Conservation (phyloP, 2,888 invertebrate genomes). For the Dastarcus helophoroides region DNA sequence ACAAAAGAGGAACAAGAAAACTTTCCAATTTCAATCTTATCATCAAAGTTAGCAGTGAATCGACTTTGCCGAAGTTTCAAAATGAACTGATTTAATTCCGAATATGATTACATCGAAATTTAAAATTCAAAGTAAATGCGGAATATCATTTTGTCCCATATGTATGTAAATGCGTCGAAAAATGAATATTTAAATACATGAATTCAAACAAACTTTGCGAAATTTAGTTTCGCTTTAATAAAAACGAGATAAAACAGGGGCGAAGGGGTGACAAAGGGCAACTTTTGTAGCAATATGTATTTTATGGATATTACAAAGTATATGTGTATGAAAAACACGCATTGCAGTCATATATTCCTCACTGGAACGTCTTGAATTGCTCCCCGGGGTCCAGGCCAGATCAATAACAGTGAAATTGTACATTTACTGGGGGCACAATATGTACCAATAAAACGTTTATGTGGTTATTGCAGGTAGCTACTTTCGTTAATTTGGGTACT, state of each 20-base stretch:
- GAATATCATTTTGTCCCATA: slow-evolving; percentile 38
- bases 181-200: slow-evolving; percentile 39
- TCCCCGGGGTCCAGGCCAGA: slow-evolving; percentile 27
- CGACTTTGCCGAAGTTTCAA: slow-evolving; percentile 28
- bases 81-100: slow-evolving; percentile 40
- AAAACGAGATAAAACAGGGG: slow-evolving; percentile 30
- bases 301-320: slow-evolving; percentile 34
- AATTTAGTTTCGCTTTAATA: slow-evolving; percentile 35
- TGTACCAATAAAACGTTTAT: slow-evolving; percentile 22
- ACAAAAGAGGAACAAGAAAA: slow-evolving; percentile 19
- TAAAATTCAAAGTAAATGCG: slow-evolving; percentile 40
- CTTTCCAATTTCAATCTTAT: slow-evolving; percentile 35
- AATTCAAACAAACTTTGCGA: slow-evolving; percentile 36
- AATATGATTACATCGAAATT: slow-evolving; percentile 39
- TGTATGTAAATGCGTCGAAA: slow-evolving; percentile 38
- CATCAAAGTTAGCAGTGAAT: slow-evolving; percentile 31
- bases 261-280: slow-evolving; percentile 25
- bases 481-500: slow-evolving; percentile 2
- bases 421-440: slow-evolving; percentile 21
- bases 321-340: slow-evolving; percentile 32
- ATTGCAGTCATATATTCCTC: slow-evolving; percentile 32
- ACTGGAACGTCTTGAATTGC: slow-evolving; percentile 29
- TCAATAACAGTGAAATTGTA: slow-evolving; percentile 31
- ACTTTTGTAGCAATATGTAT: slow-evolving; percentile 32
- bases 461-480: slow-evolving; percentile 3